Base-by-base conservation (phyloP, 2,797 vertebrate species). In the Cephalopachus bancanus region DNA sequence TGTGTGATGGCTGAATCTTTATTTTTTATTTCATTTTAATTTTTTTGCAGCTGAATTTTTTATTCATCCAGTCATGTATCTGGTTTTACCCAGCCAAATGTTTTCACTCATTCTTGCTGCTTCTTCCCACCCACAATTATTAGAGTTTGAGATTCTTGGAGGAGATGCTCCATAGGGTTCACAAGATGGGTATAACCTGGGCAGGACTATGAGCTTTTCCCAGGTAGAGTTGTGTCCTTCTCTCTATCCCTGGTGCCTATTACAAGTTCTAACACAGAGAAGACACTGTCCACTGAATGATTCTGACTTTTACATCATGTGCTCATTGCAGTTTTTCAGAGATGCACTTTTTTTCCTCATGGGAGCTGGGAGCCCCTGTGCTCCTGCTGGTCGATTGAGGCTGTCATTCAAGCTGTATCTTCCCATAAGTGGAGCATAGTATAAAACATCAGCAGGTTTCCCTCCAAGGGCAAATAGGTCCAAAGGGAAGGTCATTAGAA, bases 401-500 rank as follows among this genome's bases (percentile, higher is more conserved):
- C 60, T 94, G 85, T 62, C 75, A 87, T 53, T 91, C 74, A 89
- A 37, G 28, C 71, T 59, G 10, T 57, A 67, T 10, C 59, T 79
- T 79, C 65, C 30, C 65, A 12, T 11, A 80, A 71, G 49, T 24
- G n/a, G n/a, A 79, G 64, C 33, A 55, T 0, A 9, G 12, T 17
- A 8, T 74, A 57, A 64, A 75, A 60, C 22, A 33, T 26, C 88
- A 94, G 78, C 22, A 37, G 30, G 14, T 55, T 72, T 91, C 49
- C 69, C 72, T 92, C 62, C 11, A 20, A 85, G 74, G 26, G 74
- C 85, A 19, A 33, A n/a, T 37, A 81, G 9, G 33, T 93, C 53
- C 37, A 60, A 92, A n/a, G 88, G 90, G 90, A 76, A 92, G 81
- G 72, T 14, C 24, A 91, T 94, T 90, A 96, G 85, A 78, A 92